phyloP scores from a whole-genome alignment of 1,140 invertebrate species.

The Brachionus rotundiformis region DNA sequence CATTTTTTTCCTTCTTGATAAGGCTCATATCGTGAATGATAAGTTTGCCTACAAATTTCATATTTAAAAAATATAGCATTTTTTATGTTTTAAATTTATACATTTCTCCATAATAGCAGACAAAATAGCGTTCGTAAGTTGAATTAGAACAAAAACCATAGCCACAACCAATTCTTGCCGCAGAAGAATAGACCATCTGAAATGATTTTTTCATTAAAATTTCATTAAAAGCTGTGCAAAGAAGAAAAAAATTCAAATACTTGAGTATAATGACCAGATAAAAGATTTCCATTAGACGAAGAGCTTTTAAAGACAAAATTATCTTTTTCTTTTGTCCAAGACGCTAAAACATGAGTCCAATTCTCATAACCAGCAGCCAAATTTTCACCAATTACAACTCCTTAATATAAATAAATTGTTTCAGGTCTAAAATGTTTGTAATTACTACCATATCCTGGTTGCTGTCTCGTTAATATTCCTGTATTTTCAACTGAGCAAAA shows the following conservation, averaged over 20 bases:
- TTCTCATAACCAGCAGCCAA: constrained; percentile 50
- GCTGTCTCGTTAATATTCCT: constrained; percentile 39
- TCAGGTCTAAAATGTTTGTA: background rate
- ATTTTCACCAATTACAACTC: constrained; percentile 51
- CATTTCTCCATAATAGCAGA: constrained; percentile 52
- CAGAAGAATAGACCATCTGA: constrained; percentile 50
- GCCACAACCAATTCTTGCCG: constrained; percentile 49
- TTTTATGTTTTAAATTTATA: background rate
- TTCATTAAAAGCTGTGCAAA: no score
- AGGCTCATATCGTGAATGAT: constrained; percentile 35
- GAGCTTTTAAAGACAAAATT: constrained; percentile 49
- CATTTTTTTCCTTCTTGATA: constrained; percentile 50
- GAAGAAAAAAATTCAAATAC: no score
- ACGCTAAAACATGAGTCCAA: constrained; percentile 34
- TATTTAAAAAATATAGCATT: background rate
- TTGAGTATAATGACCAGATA: constrained; percentile 52
- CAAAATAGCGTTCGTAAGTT: constrained; percentile 49
- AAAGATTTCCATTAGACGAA: constrained; percentile 6
- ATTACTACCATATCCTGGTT: constrained; percentile 37
- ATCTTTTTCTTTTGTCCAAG: constrained; percentile 46
- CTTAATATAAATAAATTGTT: background rate
- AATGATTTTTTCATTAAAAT: background rate
- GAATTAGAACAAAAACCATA: constrained; percentile 25
- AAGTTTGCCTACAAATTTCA: constrained; percentile 53
- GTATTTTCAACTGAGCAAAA: constrained; percentile 36